Conservation (phyloP, 1,140 invertebrate genomes). For the Hetaerina americana region DNA sequence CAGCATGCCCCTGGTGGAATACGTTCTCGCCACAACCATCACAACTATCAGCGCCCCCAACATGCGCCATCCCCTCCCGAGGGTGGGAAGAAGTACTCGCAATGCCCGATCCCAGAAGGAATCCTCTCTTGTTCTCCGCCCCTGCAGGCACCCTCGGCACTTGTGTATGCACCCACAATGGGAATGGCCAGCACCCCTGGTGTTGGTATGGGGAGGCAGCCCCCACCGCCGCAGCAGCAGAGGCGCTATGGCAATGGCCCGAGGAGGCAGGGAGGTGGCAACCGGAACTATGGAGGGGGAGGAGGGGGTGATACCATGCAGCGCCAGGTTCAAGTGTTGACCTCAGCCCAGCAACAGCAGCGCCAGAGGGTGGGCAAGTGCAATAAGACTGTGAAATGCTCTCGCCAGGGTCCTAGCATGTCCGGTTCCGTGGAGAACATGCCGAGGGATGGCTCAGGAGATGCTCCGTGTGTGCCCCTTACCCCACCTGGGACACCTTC, state of each 20-base stretch:
- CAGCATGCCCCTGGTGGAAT: neutral
- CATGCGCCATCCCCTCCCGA: neutral
- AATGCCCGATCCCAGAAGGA: neutral
- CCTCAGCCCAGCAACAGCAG: neutral
- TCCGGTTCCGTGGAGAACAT: neutral
- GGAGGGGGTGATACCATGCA: neutral
- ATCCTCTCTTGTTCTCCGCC: neutral
- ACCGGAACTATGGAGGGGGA: neutral
- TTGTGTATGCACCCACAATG: neutral
- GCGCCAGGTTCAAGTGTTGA: neutral
- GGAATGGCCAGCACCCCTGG: neutral
- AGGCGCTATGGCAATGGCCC: neutral
- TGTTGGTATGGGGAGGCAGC: neutral
- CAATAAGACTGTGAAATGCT: neutral
- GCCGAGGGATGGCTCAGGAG: neutral
- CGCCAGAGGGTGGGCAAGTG: neutral
- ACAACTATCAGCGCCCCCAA: neutral
- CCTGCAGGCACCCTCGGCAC: neutral
- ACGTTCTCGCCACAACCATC: too few relatives aligned
- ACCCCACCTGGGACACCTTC: neutral
- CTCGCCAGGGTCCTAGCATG: neutral
- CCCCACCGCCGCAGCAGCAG: neutral
- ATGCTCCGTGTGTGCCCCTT: neutral
- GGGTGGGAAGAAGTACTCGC: neutral
- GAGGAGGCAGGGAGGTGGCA: neutral